Evolutionary conservation across 2,888 invertebrate species (phyloP).

Genomic region (Xylota segnis): DNA sequence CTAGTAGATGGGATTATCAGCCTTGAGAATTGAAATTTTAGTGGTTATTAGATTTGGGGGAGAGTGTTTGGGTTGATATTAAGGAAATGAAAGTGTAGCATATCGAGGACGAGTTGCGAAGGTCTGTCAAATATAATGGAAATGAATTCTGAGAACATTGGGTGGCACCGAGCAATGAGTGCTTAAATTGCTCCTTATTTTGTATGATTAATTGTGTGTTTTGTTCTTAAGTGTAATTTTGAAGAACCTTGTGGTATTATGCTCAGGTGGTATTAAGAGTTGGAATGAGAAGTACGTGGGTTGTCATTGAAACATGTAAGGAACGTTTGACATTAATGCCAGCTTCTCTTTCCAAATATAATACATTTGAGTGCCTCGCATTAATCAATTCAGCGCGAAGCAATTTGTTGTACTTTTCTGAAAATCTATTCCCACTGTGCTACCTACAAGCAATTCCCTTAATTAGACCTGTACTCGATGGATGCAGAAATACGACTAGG

Average conservation of each 20-base stretch:
- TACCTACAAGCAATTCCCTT: no score
- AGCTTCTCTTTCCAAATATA: not conserved
- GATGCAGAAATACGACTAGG: no score
- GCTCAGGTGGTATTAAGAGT: not conserved
- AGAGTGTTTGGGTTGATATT: not conserved
- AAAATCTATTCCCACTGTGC: no score
- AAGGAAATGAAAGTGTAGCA: conserved; percentile 16
- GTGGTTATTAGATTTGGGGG: conserved; percentile 3
- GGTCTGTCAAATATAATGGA: not conserved
- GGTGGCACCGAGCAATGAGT: not conserved
- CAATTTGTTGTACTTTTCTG: no score
- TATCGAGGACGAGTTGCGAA: not conserved
- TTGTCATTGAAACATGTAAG: not conserved
- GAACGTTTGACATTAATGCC: not conserved
- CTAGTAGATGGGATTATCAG: conserved; percentile 28
- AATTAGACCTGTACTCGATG: no score
- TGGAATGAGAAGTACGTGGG: not conserved
- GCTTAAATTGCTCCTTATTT: not conserved
- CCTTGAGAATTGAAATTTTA: conserved; percentile 31
- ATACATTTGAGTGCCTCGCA: no score
- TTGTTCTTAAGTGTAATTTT: not conserved
- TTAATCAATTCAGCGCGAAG: no score
- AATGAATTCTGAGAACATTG: not conserved
- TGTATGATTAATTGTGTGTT: not conserved
- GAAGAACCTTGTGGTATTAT: not conserved